phyloP scores from a whole-genome alignment of 2,113 vertebrate genomes.

The Mobula birostris region DNA sequence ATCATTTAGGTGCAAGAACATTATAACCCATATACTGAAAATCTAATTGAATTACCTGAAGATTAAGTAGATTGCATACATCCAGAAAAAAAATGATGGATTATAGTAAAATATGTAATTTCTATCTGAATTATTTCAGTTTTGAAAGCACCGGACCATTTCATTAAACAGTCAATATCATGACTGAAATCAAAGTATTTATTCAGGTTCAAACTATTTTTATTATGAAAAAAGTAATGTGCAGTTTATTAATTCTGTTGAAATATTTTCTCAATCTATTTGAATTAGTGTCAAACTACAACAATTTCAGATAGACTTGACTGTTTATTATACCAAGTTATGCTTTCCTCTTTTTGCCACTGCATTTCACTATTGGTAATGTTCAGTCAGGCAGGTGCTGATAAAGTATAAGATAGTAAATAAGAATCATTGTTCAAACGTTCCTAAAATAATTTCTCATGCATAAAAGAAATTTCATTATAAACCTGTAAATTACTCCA shows the following conservation, averaged over 20 bases:
- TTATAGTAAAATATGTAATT: not conserved
- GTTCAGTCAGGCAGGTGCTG: not conserved
- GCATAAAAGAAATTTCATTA: not conserved
- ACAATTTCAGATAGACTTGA: not conserved
- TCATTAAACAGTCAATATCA: not conserved
- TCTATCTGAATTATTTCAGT: not conserved
- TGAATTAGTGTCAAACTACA: not conserved
- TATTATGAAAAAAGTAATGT: not conserved
- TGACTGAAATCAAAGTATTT: not conserved
- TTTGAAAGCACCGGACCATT: not conserved
- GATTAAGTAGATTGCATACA: not conserved
- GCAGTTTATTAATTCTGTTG: not conserved
- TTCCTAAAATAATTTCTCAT: not conserved
- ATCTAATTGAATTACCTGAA: slow-evolving; percentile 1
- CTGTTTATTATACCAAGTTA: not conserved
- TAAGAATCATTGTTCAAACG: not conserved
- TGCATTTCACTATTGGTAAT: not conserved
- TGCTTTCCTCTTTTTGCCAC: not conserved
- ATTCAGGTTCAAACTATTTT: not conserved
- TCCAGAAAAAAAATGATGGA: not conserved
- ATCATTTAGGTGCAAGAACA: not conserved
- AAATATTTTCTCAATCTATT: not conserved
- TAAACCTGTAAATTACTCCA: not conserved
- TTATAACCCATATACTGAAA: not conserved
- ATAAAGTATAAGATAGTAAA: not conserved